Percentiles rank a stretch among this genome's conserved stretches.
These are phyloP conservation scores for Microctonus brassicae DNA, from an alignment of 2,888 invertebrate genomes.

Conservation along the genomic window DNA sequence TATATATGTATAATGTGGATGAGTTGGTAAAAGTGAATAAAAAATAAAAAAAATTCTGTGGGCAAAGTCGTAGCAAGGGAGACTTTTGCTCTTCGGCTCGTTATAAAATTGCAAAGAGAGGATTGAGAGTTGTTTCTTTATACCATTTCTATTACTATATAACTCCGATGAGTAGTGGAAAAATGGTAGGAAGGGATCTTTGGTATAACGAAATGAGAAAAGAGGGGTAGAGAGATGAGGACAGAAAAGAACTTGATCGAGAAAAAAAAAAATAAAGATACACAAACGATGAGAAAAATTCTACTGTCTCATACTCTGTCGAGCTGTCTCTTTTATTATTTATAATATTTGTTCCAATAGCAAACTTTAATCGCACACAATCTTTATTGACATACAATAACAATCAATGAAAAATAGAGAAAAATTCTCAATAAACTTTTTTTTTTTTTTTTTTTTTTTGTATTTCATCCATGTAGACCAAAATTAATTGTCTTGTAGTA, in stretches of 20 bases:
- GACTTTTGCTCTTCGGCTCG: slow-evolving; percentile 24
- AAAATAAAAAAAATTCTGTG: background rate
- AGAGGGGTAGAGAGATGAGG: background rate
- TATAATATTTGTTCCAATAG: background rate
- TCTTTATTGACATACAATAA: slow-evolving; percentile 18
- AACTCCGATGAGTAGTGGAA: background rate
- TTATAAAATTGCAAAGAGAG: slow-evolving; percentile 25
- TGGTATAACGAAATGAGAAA: background rate
- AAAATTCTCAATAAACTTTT: background rate
- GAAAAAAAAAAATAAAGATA: slow-evolving; percentile 5
- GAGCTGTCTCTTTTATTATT: slow-evolving; percentile 13
- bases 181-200: background rate
- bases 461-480: background rate
- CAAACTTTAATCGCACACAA: slow-evolving; percentile 1
- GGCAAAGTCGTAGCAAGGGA: slow-evolving; percentile 1
- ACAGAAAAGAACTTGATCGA: slow-evolving; percentile 17
- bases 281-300: background rate
- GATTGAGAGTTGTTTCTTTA: slow-evolving; percentile 20
- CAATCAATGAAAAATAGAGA: background rate
- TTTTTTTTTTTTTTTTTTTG: background rate
- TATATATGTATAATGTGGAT: background rate
- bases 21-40: background rate
- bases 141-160: background rate
- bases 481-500: background rate
- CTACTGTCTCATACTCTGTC: slow-evolving; percentile 16